Percentiles rank a stretch among this genome's conserved stretches.
phyloP scores from a whole-genome alignment of 2,113 vertebrate genomes.

The Tychaedon coryphoeus region DNA sequence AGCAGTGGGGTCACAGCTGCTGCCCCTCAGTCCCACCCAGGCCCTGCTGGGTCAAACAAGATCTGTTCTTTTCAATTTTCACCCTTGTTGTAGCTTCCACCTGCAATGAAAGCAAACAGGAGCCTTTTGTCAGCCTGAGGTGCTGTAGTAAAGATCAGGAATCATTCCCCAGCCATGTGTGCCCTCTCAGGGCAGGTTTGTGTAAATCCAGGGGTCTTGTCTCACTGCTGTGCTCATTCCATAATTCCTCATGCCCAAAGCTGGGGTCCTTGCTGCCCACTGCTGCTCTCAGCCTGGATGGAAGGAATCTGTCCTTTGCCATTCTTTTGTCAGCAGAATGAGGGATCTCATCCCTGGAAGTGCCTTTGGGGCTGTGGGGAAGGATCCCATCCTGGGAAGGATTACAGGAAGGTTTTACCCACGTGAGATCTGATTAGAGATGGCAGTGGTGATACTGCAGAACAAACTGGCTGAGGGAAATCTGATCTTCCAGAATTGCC shows the following conservation, averaged over 20 bases:
- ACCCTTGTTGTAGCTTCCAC: not conserved
- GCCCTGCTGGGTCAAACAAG: not conserved
- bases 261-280: rapidly evolving
- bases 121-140: not conserved
- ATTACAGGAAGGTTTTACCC: not conserved
- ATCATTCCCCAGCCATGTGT: rapidly evolving
- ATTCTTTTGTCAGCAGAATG: not conserved
- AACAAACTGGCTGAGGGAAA: not conserved
- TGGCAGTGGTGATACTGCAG: not conserved
- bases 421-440: not conserved
- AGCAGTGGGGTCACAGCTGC: not conserved
- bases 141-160: not conserved
- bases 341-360: not conserved
- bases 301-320: not conserved
- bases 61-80: not conserved
- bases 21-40: not conserved
- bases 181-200: not conserved
- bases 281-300: not conserved
- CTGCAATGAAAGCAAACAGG: not conserved
- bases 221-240: not conserved
- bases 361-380: not conserved
- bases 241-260: not conserved
- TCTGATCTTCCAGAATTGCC: not conserved
- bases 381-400: not conserved
- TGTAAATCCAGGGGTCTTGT: not conserved